Percentiles rank a stretch among this genome's conserved stretches.
phyloP scores from a whole-genome alignment of 2,797 vertebrate species.

The Sebastes ruberrimus region DNA sequence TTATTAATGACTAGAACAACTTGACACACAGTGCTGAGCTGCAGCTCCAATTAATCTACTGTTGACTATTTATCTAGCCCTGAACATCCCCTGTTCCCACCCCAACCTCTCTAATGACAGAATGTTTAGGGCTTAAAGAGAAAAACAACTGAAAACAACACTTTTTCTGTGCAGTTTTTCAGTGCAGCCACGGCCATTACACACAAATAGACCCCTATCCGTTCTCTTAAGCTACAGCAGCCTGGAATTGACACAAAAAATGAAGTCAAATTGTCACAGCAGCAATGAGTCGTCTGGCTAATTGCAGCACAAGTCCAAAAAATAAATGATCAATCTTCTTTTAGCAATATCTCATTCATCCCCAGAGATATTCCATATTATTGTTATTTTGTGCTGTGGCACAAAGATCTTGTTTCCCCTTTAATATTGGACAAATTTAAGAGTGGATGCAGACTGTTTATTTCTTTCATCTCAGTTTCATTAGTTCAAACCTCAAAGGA shows the following conservation, averaged over 20 bases:
- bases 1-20: too few relatives aligned
- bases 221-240: neutral
- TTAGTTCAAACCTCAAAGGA: slow-evolving; percentile 73
- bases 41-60: too few relatives aligned
- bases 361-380: slow-evolving; percentile 11
- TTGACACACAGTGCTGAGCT: too few relatives aligned
- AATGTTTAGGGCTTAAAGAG: neutral
- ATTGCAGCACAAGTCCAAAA: slow-evolving; percentile 46
- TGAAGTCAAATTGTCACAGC: slow-evolving; percentile 36
- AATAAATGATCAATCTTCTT: slow-evolving; percentile 45
- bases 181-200: neutral
- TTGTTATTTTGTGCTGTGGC: slow-evolving; percentile 26
- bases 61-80: too few relatives aligned
- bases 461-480: slow-evolving; percentile 69
- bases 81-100: too few relatives aligned
- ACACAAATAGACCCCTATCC: slow-evolving; percentile 5
- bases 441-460: slow-evolving; percentile 47
- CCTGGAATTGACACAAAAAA: slow-evolving; percentile 18
- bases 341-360: slow-evolving; percentile 40
- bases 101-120: too few relatives aligned
- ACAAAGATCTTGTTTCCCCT: slow-evolving; percentile 19
- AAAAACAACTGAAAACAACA: neutral
- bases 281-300: slow-evolving; percentile 42
- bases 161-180: neutral
- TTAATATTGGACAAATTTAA: slow-evolving; percentile 52